phyloP scores from a whole-genome alignment of 2,113 vertebrate genomes.

The Ophiodon elongatus region DNA sequence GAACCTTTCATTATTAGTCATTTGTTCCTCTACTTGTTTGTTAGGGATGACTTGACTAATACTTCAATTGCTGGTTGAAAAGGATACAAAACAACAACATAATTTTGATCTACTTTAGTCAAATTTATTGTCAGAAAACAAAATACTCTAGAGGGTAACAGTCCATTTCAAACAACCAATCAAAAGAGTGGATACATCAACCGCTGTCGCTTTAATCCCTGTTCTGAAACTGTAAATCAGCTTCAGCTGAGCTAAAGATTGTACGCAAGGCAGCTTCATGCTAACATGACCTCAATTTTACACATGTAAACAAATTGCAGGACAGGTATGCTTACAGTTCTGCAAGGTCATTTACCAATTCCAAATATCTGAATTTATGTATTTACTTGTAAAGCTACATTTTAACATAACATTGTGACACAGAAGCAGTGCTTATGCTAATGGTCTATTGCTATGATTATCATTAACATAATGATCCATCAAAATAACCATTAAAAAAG shows the following conservation, averaged over 20 bases:
- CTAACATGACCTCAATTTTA: neutral
- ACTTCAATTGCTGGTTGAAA: slow-evolving; percentile 50
- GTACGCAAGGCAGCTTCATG: neutral
- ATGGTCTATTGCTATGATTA: slow-evolving; percentile 16
- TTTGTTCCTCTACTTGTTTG: slow-evolving; percentile 66
- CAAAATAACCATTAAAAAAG: slow-evolving; percentile 24
- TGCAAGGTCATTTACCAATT: neutral
- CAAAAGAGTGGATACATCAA: slow-evolving; percentile 4
- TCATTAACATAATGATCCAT: slow-evolving; percentile 38
- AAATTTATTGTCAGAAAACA: slow-evolving; percentile 39
- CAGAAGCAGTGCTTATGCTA: slow-evolving; percentile 25
- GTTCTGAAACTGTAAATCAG: slow-evolving; percentile 10
- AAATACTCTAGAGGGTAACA: slow-evolving; percentile 42
- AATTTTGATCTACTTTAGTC: slow-evolving; percentile 30
- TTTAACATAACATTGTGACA: slow-evolving; percentile 5
- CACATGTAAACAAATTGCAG: neutral
- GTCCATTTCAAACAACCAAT: slow-evolving; percentile 20
- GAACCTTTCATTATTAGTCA: slow-evolving; percentile 66
- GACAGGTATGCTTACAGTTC: neutral
- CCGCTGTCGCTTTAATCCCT: slow-evolving; percentile 5
- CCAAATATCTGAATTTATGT: neutral
- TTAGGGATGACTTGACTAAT: slow-evolving; percentile 55
- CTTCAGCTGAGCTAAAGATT: neutral
- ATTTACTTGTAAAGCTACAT: slow-evolving; percentile 11
- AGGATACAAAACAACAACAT: slow-evolving; percentile 28